Percentiles rank a stretch among this genome's conserved stretches.
Evolutionary conservation across 2,888 invertebrate species (phyloP).

Genomic region (Allolobophora icterica): DNA sequence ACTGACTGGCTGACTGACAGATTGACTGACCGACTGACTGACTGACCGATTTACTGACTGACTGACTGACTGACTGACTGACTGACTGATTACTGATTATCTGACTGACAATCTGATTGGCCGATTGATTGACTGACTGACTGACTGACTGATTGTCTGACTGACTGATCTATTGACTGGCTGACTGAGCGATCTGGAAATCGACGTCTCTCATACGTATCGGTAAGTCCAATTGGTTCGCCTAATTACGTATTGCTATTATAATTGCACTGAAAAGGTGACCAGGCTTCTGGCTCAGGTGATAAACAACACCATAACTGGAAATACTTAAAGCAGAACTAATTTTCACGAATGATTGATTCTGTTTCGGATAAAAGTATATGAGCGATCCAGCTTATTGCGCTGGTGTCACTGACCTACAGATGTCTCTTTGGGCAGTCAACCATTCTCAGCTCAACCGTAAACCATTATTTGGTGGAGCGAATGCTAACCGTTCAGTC

Average conservation of each 20-base stretch:
- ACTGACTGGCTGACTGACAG: too few species aligned
- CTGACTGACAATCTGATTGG: too few species aligned
- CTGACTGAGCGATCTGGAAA: neutral
- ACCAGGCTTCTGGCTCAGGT: too few species aligned
- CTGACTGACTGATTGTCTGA: neutral
- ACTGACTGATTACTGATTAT: too few species aligned
- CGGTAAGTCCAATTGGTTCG: neutral
- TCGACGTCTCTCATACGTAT: neutral
- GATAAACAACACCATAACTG: too few species aligned
- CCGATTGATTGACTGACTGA: too few species aligned
- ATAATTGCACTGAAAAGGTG: too few species aligned
- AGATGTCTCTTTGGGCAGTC: neutral
- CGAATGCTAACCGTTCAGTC: neutral
- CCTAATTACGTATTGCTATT: too few species aligned
- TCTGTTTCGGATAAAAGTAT: neutral
- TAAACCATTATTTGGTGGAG: neutral
- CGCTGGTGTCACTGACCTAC: neutral
- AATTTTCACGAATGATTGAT: neutral
- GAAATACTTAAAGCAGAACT: neutral
- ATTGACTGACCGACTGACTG: too few species aligned
- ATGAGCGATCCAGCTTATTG: too few species aligned
- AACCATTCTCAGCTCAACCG: neutral
- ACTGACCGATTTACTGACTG: too few species aligned
- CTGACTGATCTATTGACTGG: neutral
- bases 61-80: neutral